These are phyloP conservation scores for Therioaphis trifolii DNA, from an alignment of 2,888 invertebrate genomes.

Conservation along the genomic window DNA sequence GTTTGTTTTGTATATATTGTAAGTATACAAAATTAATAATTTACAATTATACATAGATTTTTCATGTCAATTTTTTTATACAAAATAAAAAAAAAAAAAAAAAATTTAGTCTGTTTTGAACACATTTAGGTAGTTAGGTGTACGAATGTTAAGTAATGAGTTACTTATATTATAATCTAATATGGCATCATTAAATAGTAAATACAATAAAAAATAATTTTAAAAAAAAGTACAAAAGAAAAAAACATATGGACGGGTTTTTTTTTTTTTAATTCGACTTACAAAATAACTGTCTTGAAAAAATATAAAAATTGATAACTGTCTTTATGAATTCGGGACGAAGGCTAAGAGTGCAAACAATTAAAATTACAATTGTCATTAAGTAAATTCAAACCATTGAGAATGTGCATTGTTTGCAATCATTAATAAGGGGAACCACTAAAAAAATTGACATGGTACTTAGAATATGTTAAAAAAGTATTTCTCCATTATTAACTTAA, in stretches of 20 bases:
- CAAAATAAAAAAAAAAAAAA: constrained; percentile 58
- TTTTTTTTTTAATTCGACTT: constrained; percentile 57
- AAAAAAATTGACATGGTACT: constrained; percentile 62
- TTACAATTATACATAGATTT: constrained; percentile 55
- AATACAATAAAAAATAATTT: constrained; percentile 58
- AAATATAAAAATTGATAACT: constrained; percentile 54
- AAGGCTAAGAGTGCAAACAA: constrained; percentile 63
- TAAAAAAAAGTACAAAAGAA: constrained; percentile 62
- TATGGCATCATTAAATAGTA: constrained; percentile 58
- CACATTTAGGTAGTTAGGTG: constrained; percentile 52
- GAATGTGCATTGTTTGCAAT: constrained; percentile 62
- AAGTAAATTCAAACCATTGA: constrained; percentile 45
- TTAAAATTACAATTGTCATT: constrained; percentile 53
- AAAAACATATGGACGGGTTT: constrained; percentile 61
- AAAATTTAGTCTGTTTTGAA: constrained; percentile 45
- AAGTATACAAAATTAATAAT: constrained; percentile 62
- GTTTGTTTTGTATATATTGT: constrained; percentile 52
- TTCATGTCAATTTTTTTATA: constrained; percentile 62
- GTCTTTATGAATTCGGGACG: constrained; percentile 54
- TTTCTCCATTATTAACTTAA: constrained; percentile 42
- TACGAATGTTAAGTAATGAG: constrained; percentile 56
- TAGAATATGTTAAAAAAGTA: constrained; percentile 39
- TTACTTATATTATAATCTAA: constrained; percentile 61
- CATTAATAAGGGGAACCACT: constrained; percentile 52
- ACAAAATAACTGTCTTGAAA: constrained; percentile 61